phyloP scores from a whole-genome alignment of 2,113 vertebrate genomes.

The Podarcis muralis region DNA sequence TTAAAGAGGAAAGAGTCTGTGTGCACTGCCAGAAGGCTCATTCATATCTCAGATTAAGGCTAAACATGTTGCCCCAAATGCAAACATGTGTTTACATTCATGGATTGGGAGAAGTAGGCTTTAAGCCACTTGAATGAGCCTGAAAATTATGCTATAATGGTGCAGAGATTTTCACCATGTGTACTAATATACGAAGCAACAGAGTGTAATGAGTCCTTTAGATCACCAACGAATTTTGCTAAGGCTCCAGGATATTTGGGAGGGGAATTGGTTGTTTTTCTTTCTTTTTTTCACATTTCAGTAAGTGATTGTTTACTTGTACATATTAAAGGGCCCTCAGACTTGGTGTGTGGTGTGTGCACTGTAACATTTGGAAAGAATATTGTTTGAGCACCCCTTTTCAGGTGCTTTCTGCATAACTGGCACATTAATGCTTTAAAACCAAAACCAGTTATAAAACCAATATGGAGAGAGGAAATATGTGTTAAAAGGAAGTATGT shows the following conservation, averaged over 20 bases:
- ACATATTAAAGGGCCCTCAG: neutral
- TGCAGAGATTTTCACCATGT: neutral
- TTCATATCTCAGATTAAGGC: neutral
- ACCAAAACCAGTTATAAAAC: neutral
- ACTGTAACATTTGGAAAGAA: neutral
- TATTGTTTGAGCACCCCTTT: neutral
- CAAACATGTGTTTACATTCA: neutral
- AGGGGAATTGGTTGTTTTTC: neutral
- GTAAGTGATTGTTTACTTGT: neutral
- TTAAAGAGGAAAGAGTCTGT: neutral
- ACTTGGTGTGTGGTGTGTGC: neutral
- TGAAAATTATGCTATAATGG: neutral
- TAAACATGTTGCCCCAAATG: neutral
- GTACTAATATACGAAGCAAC: neutral
- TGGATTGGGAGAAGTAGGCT: neutral
- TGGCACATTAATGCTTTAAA: neutral
- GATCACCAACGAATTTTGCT: neutral
- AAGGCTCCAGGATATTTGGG: neutral
- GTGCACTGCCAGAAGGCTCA: too few relatives aligned
- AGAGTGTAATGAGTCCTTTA: neutral
- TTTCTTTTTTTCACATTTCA: neutral
- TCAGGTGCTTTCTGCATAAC: neutral
- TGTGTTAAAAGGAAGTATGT: neutral
- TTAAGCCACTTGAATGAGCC: neutral
- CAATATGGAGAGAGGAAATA: neutral